These are phyloP conservation scores for Metopolophium dirhodum DNA, from an alignment of 1,140 invertebrate species.

Conservation along the genomic window DNA sequence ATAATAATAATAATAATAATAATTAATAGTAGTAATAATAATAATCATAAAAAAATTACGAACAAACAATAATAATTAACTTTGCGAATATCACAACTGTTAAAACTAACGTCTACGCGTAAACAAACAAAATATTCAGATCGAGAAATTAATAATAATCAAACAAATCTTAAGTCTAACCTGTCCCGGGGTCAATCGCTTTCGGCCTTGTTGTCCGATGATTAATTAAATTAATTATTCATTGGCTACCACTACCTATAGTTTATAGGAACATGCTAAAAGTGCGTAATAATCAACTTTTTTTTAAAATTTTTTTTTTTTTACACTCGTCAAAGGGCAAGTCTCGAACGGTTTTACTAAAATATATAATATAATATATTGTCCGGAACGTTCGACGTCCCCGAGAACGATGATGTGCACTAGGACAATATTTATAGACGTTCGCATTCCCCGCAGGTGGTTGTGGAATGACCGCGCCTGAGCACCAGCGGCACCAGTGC, in stretches of 20 bases:
- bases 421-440: neutral
- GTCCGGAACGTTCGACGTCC: neutral
- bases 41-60: constrained; percentile 46
- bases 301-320: neutral
- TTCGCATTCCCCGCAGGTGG: neutral
- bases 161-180: constrained; percentile 52
- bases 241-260: constrained; percentile 25
- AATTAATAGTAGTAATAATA: neutral
- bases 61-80: constrained; percentile 54
- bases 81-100: constrained; percentile 54
- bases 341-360: neutral
- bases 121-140: constrained; percentile 49
- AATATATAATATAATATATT: constrained; percentile 6
- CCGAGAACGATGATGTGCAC: neutral
- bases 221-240: constrained; percentile 1
- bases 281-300: constrained; percentile 29
- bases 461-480: neutral
- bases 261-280: constrained; percentile 48
- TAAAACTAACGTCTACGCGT: constrained; percentile 49
- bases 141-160: constrained; percentile 31
- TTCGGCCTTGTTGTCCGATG: constrained; percentile 28
- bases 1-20: constrained; percentile 35
- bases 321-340: constrained; percentile 11
- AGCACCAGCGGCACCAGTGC: neutral
- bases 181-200: constrained; percentile 31